Conservation (phyloP, 2,113 vertebrate genomes). For the Leptosomus discolor region DNA sequence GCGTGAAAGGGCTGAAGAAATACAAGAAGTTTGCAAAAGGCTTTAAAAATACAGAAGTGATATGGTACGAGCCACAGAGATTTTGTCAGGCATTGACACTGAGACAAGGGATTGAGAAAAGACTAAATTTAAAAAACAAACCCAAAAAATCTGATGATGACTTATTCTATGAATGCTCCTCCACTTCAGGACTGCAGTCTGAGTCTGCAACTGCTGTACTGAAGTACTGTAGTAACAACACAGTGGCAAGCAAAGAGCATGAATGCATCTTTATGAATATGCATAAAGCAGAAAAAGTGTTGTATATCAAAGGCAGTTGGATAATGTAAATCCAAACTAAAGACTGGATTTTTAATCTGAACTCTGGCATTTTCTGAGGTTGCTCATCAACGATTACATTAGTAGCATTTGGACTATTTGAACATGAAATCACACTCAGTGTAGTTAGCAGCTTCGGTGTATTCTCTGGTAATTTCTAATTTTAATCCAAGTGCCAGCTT, state of each 20-base stretch:
- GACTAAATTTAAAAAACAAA: background rate
- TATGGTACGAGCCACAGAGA: accelerated
- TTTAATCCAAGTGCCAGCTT: background rate
- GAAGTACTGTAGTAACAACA: background rate
- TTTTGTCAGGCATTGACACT: background rate
- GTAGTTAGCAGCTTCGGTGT: background rate
- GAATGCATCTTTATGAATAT: background rate
- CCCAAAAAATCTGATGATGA: background rate
- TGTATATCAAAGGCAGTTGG: background rate
- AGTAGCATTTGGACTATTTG: background rate
- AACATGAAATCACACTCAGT: background rate
- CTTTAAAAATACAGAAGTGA: background rate
- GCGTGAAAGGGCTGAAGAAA: background rate
- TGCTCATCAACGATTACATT: background rate
- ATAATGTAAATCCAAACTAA: background rate
- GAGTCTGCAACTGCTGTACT: background rate
- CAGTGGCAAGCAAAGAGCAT: background rate
- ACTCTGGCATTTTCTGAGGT: background rate
- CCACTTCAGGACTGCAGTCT: background rate
- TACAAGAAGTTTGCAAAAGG: background rate
- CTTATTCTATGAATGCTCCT: background rate
- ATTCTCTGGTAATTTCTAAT: background rate
- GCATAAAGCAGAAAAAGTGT: background rate
- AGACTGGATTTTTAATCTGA: background rate
- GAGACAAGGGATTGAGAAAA: background rate